Base-by-base conservation (phyloP, 2,888 invertebrate genomes). In the Xestia sexstrigata region DNA sequence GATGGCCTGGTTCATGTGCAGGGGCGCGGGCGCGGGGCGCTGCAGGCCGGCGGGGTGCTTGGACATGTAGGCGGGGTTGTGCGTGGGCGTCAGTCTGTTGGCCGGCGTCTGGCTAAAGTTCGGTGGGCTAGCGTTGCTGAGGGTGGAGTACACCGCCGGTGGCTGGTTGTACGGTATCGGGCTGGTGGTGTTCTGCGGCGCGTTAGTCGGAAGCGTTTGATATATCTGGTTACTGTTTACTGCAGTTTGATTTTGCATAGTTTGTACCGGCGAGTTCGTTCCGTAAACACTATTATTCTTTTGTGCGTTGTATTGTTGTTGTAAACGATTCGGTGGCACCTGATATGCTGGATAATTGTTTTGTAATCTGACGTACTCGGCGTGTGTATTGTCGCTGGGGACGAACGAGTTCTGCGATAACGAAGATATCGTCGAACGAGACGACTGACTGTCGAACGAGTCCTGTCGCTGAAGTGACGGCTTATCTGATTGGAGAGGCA, bases 401-500 rank as follows among this genome's bases (percentile, higher is more conserved):
- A 91, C 90, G 69, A 93, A 93, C 0, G 96, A 95, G 80, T 95
- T 95, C 84, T 97, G 96, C 0, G 97, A 97, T 60, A 96, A 84
- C 2, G 96, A 95, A 2, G 97, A 96, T 91, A 97, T 96, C 2
- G 96, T 97, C 7, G 97, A 97, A 13, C 97, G 92, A 30, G 97
- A 97, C 5, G 96, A 96, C 75, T 97, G 97, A 78, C 97, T 97
- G 83, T 97, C 97, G 70, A 97, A 97, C 0, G 97, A 97, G 75
- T 97, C 97, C 78, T 95, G 95, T 77, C 97, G 92, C 80, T 97
- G 96, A 2, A 97, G 93, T 11, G 96, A 95, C 4, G 96, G 94
- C 74, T 96, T 97, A 75, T 97, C 97, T 15, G 95, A 93, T 93
- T 93, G 97, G 78, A 93, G 94, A 84, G 97, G 96, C 90, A 95